Conservation (phyloP, 2,888 invertebrate species). For the Mesorhabditis spiculigera region DNA sequence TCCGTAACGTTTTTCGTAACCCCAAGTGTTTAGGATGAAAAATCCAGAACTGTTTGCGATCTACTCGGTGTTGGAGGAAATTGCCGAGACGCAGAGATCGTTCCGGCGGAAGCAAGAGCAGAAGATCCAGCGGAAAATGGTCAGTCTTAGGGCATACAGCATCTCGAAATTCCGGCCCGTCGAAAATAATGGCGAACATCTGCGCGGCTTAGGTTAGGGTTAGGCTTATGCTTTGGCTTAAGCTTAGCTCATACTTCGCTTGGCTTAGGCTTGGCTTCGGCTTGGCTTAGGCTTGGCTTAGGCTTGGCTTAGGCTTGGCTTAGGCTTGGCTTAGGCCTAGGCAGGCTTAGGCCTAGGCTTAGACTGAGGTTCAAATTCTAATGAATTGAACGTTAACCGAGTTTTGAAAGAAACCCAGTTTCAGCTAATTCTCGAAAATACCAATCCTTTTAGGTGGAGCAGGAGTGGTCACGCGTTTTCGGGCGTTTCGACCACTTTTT, state of each 20-base stretch:
- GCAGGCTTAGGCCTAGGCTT: too few species aligned
- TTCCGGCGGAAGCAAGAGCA: conserved; percentile 34
- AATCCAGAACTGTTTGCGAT: conserved; percentile 37
- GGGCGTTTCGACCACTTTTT: conserved; percentile 44
- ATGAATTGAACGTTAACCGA: not conserved
- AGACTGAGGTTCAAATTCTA: too few species aligned
- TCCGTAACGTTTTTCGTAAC: too few species aligned
- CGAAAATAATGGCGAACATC: too few species aligned
- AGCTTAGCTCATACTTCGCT: too few species aligned
- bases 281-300: too few species aligned
- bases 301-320: too few species aligned
- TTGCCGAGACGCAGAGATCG: conserved; percentile 42
- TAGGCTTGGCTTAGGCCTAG: too few species aligned
- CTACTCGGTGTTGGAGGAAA: conserved; percentile 43
- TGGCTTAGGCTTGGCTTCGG: too few species aligned
- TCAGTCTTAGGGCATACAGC: not conserved
- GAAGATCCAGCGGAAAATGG: conserved; percentile 14
- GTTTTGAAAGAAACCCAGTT: not conserved
- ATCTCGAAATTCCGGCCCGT: too few species aligned
- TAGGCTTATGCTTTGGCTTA: too few species aligned
- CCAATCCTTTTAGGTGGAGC: conserved; percentile 34
- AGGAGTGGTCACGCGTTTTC: conserved; percentile 47
- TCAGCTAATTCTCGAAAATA: not conserved
- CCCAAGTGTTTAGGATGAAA: conserved; percentile 12
- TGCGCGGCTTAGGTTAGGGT: too few species aligned